These are phyloP conservation scores for Actinia equina DNA, from an alignment of 64 coral and sea anemone genomes.

Conservation along the genomic window DNA sequence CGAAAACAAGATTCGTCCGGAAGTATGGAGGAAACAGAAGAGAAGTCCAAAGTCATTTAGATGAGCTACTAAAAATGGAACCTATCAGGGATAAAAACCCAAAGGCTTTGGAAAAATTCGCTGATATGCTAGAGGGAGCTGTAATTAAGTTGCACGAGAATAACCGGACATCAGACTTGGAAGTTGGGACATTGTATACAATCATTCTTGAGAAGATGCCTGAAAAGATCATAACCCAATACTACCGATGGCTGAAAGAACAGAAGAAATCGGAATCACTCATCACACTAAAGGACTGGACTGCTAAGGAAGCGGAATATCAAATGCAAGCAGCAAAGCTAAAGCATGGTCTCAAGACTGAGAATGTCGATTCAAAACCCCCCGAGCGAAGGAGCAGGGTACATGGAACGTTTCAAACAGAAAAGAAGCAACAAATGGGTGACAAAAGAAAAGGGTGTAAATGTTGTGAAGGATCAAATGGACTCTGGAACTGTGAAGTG, in stretches of 20 bases:
- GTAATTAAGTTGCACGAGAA: conserved; percentile 61
- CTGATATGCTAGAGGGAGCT: conserved; percentile 58
- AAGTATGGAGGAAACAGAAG: conserved; percentile 57
- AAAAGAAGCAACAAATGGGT: no score
- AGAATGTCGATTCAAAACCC: not conserved
- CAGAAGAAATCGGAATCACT: not conserved
- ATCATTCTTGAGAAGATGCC: conserved; percentile 66
- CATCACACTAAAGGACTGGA: conserved; percentile 46
- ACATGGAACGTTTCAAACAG: conserved; percentile 15
- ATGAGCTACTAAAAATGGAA: conserved; percentile 35
- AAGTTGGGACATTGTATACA: conserved; percentile 66
- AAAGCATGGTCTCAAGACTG: conserved; percentile 12
- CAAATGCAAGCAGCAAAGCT: conserved; percentile 46
- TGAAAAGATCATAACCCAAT: conserved; percentile 34
- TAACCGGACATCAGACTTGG: conserved; percentile 45
- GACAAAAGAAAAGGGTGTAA: no score
- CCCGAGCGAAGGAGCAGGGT: no score
- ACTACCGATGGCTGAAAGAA: conserved; percentile 29
- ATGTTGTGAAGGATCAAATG: no score
- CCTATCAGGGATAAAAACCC: conserved; percentile 60
- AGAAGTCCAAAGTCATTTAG: conserved; percentile 60
- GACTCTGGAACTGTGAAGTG: conserved; percentile 55
- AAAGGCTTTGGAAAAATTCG: conserved; percentile 68
- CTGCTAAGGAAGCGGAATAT: conserved; percentile 34
- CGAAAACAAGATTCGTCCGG: conserved; percentile 6